Conservation (phyloP, 2,797 vertebrate species). For the Lutjanus argentimaculatus region DNA sequence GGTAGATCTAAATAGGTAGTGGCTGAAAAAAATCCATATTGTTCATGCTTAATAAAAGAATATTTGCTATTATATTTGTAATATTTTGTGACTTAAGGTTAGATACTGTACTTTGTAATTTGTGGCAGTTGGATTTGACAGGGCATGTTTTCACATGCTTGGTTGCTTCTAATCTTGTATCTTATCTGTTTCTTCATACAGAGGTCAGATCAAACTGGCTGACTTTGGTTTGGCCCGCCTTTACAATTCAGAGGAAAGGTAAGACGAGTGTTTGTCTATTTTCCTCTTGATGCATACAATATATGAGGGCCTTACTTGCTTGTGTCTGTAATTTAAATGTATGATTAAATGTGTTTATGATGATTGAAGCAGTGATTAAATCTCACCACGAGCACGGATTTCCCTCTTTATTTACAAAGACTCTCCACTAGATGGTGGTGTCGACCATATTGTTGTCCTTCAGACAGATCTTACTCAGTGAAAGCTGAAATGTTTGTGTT, state of each 20-base stretch:
- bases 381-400: not conserved
- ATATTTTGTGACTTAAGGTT: not conserved
- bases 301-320: not conserved
- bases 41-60: no score
- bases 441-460: constrained; percentile 1
- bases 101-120: not conserved
- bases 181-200: constrained; percentile 66
- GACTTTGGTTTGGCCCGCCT: constrained; percentile 98
- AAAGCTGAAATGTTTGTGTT: constrained; percentile 27
- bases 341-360: constrained; percentile 1
- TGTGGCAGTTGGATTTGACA: not conserved
- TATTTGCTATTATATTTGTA: no score
- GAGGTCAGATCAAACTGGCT: constrained; percentile 98
- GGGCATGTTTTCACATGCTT: not conserved
- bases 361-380: constrained; percentile 13
- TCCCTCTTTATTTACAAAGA: not conserved
- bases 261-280: constrained; percentile 56
- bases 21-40: no score
- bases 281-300: not conserved
- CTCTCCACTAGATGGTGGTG: constrained; percentile 71
- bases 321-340: not conserved
- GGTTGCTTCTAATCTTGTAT: constrained; percentile 12
- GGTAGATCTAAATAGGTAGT: no score
- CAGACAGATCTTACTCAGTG: not conserved
- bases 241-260: constrained; percentile 99